A percentile compares a stretch with the other conserved stretches of the same genome.
phyloP scores from a whole-genome alignment of 2,113 vertebrate species.

The Gallinago undulata region DNA sequence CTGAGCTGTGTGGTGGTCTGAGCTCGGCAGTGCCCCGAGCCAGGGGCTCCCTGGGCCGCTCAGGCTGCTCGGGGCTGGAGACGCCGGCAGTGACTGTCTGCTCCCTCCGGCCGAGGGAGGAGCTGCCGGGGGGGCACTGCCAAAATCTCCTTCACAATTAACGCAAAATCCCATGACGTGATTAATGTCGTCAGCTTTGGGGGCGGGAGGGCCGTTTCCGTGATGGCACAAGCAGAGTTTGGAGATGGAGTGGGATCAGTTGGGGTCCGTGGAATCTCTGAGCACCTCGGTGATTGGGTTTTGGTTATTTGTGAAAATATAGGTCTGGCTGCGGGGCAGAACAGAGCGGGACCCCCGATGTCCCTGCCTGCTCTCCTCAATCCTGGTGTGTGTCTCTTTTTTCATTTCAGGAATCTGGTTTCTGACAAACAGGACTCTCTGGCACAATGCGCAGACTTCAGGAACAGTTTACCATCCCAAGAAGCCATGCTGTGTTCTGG shows the following conservation, averaged over 20 bases:
- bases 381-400: neutral
- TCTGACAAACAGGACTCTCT: slow-evolving; percentile 94
- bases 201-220: rapidly evolving
- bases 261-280: neutral
- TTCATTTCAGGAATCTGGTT: slow-evolving; percentile 86
- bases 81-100: neutral
- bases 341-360: neutral
- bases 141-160: neutral
- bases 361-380: neutral
- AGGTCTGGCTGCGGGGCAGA: neutral
- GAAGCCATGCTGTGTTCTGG: slow-evolving; percentile 89
- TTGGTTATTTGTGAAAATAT: neutral
- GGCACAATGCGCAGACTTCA: slow-evolving; percentile 94
- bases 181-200: neutral
- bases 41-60: neutral
- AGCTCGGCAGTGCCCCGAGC: neutral
- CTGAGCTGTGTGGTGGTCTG: neutral
- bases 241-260: neutral
- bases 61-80: neutral
- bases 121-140: neutral
- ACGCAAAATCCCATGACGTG: neutral
- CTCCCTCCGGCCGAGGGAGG: neutral
- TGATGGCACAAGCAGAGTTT: neutral
- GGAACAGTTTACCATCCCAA: slow-evolving; percentile 88
- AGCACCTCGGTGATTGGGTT: neutral